phyloP scores from a whole-genome alignment of 2,113 vertebrate species.

The Nipponia nippon region DNA sequence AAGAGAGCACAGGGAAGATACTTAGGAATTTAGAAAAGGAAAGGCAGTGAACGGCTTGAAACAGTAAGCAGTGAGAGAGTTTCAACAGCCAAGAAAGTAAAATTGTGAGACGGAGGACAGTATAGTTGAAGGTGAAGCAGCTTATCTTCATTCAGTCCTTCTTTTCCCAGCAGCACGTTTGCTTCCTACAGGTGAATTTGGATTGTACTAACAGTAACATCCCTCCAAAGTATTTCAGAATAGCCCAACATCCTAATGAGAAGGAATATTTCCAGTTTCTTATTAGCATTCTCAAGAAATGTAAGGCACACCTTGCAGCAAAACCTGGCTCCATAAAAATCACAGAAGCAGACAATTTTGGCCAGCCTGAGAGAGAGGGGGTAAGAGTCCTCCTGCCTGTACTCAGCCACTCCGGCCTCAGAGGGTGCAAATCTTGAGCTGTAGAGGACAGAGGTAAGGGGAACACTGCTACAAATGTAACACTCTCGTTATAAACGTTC shows the following conservation, averaged over 20 bases:
- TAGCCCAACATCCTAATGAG: not conserved
- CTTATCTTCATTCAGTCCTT: not conserved
- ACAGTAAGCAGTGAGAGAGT: not conserved
- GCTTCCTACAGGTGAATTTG: not conserved
- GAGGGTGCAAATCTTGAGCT: not conserved
- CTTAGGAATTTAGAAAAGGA: not conserved
- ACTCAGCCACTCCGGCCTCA: not conserved
- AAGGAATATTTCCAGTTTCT: not conserved
- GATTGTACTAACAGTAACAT: not conserved
- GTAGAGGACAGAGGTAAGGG: not conserved
- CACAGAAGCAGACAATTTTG: not conserved
- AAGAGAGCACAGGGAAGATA: not conserved
- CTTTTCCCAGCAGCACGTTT: not conserved
- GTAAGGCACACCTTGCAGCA: not conserved
- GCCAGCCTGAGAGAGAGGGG: not conserved
- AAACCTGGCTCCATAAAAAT: not conserved
- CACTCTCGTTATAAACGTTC: not conserved
- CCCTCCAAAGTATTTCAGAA: not conserved
- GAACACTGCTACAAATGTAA: not conserved
- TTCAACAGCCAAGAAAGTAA: not conserved
- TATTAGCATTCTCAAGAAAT: not conserved
- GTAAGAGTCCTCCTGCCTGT: not conserved
- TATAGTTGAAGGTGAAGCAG: not conserved
- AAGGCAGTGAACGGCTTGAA: not conserved
- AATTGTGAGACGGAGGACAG: not conserved